Percentiles rank a stretch among this genome's conserved stretches.
phyloP scores from a whole-genome alignment of 2,113 vertebrate species.

The Callionymus lyra region DNA sequence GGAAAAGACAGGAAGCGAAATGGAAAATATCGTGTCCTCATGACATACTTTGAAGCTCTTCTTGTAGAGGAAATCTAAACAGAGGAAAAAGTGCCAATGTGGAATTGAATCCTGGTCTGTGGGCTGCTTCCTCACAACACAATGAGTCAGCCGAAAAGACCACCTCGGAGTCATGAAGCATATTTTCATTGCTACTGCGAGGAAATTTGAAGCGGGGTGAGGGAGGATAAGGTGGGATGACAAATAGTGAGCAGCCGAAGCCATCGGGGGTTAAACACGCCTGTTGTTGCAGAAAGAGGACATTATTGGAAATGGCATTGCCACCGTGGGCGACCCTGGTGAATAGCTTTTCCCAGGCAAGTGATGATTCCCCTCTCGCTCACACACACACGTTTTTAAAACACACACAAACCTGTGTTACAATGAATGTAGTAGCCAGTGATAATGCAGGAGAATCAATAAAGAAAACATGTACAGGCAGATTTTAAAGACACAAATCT shows the following conservation, averaged over 20 bases:
- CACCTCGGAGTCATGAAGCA: conserved; percentile 23
- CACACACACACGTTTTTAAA: not conserved
- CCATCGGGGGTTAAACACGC: conserved; percentile 69
- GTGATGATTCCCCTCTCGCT: conserved; percentile 45
- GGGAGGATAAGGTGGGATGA: conserved; percentile 52
- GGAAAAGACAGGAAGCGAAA: conserved; percentile 15
- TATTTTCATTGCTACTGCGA: conserved; percentile 21
- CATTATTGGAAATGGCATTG: conserved; percentile 72
- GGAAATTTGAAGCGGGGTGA: conserved; percentile 31
- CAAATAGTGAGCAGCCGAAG: conserved; percentile 62
- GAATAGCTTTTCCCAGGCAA: conserved; percentile 57
- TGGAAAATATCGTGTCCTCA: conserved; percentile 1
- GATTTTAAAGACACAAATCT: too few relatives aligned
- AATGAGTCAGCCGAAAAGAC: conserved; percentile 1
- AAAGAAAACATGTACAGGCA: too few relatives aligned
- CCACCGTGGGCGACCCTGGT: conserved; percentile 54
- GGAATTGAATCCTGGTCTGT: too few relatives aligned
- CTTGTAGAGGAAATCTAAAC: too few relatives aligned
- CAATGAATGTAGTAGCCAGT: conserved; percentile 32
- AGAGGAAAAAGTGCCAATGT: too few relatives aligned
- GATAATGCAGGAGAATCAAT: too few relatives aligned
- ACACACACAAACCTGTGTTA: conserved; percentile 22
- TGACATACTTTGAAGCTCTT: too few relatives aligned
- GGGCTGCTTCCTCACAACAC: not conserved
- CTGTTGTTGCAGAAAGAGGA: conserved; percentile 66